A percentile compares a stretch with the other conserved stretches of the same genome.
These are phyloP conservation scores for Falco novaeseelandiae DNA, from an alignment of 2,797 vertebrate species.

Conservation along the genomic window DNA sequence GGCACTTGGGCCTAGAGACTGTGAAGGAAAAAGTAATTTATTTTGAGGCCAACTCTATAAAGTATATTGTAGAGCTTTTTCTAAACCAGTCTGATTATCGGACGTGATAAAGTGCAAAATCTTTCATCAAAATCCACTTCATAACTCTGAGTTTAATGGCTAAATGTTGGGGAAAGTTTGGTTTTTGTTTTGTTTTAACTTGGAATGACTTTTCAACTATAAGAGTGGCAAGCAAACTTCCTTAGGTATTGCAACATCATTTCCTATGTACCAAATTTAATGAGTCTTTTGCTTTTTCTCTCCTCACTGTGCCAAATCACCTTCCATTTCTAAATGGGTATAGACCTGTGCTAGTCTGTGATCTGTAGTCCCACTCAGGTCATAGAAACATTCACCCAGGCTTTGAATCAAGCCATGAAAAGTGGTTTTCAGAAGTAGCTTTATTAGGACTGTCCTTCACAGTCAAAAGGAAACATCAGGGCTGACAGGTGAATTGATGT, in stretches of 20 bases:
- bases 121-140: not conserved
- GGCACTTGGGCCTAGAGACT: not conserved
- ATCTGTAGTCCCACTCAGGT: not conserved
- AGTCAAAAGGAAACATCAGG: not conserved
- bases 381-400: not conserved
- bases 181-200: not conserved
- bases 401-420: not conserved
- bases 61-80: not conserved
- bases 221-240: not conserved
- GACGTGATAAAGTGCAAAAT: not conserved
- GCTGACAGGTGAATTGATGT: not conserved
- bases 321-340: not conserved
- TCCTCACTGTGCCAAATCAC: not conserved
- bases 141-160: not conserved
- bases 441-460: not conserved
- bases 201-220: not conserved
- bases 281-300: not conserved
- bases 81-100: not conserved
- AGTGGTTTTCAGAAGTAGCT: not conserved
- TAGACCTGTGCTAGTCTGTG: not conserved
- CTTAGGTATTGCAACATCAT: not conserved
- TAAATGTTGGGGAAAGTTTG: not conserved
- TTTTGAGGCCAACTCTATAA: not conserved
- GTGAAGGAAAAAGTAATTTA: not conserved
- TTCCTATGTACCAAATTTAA: not conserved